A percentile compares a stretch with the other conserved stretches of the same genome.
These are phyloP conservation scores for Bungarus multicinctus DNA, from an alignment of 2,113 vertebrate species.

Conservation along the genomic window DNA sequence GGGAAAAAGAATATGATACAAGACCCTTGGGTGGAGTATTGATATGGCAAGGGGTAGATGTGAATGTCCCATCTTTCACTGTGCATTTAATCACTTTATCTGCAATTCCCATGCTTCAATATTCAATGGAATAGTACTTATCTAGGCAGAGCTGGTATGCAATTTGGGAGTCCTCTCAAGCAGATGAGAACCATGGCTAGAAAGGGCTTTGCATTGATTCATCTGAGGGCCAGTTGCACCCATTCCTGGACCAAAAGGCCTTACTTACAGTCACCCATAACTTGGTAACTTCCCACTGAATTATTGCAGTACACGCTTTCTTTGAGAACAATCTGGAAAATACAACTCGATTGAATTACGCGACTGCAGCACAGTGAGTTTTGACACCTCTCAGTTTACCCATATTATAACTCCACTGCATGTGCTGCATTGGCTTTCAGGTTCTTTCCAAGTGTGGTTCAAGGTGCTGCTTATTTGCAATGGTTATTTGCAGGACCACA, in stretches of 20 bases:
- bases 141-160: not conserved
- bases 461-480: not conserved
- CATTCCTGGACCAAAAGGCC: not conserved
- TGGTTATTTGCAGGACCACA: not conserved
- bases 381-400: not conserved
- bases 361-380: not conserved
- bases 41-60: not conserved
- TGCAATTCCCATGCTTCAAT: not conserved
- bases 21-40: not conserved
- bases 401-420: not conserved
- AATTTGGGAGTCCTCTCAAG: not conserved
- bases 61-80: not conserved
- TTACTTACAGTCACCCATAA: not conserved
- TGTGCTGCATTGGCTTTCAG: not conserved
- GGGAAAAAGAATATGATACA: not conserved
- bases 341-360: not conserved
- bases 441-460: not conserved
- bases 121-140: not conserved
- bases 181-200: not conserved
- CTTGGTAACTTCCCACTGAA: not conserved
- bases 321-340: not conserved
- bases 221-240: not conserved
- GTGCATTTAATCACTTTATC: not conserved
- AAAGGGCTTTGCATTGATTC: not conserved
- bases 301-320: not conserved